Evolutionary conservation across 2,888 invertebrate genomes (phyloP).

Genomic region (Adelphocoris suturalis): DNA sequence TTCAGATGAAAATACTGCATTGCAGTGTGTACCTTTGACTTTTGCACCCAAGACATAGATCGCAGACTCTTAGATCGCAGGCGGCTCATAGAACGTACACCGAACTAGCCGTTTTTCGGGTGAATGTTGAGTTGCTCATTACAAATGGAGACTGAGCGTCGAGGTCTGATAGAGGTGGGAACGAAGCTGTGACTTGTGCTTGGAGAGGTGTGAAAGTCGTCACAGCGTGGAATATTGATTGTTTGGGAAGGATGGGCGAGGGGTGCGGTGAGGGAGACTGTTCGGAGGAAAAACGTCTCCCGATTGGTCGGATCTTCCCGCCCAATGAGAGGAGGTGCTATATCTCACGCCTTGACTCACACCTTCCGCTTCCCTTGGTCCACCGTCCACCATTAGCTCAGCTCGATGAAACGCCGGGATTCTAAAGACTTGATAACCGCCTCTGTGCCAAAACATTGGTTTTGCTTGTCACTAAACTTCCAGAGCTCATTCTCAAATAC

Average conservation of each 20-base stretch:
- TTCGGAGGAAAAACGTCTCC: constrained; percentile 53
- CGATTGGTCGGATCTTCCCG: constrained; percentile 59
- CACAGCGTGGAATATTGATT: constrained; percentile 62
- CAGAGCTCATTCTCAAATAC: background rate
- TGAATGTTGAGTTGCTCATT: too few relatives aligned
- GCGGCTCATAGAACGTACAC: too few relatives aligned
- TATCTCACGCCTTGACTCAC: constrained; percentile 65
- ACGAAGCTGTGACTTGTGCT: background rate
- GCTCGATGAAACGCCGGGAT: background rate
- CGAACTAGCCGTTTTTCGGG: too few relatives aligned
- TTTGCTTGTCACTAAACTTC: background rate
- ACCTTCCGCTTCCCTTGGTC: constrained; percentile 46
- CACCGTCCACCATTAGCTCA: constrained; percentile 34
- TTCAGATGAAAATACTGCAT: too few relatives aligned
- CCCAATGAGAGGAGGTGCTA: constrained; percentile 67
- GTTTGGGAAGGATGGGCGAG: background rate
- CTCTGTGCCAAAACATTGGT: background rate
- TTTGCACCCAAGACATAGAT: too few relatives aligned
- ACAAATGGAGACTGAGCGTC: constrained; percentile 2
- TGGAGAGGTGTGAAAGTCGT: constrained; percentile 41
- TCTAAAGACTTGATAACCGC: background rate
- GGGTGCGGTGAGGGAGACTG: constrained; percentile 1
- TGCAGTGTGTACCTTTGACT: too few relatives aligned
- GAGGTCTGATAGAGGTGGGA: background rate
- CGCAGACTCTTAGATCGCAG: too few relatives aligned